Base-by-base conservation (phyloP, 2,888 invertebrate genomes). In the Didymodactylos carnosus region DNA sequence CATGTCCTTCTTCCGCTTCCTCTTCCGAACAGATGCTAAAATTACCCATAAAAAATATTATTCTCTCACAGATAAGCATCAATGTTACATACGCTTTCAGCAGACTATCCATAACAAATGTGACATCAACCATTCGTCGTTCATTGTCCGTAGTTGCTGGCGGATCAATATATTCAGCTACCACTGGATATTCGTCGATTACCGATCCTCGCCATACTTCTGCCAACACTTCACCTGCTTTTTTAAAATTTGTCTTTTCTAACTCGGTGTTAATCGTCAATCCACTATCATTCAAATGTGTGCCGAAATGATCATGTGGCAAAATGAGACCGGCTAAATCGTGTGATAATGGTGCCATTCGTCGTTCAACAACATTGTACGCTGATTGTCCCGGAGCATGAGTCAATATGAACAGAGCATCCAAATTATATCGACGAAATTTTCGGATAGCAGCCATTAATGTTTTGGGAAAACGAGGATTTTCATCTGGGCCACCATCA, bases 191-290 rank as follows among this genome's bases (percentile, higher is more conserved):
- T 11, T 3, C 27, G 76, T 82, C 80, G 69, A 81, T 80, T 1
- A 77, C 72, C 10, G 77, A 73, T 39, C 75, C 46, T 70, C 46
- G 77, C 81, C 82, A 83, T 43, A 81, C 76, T 76, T 81, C 77
- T 40, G 80, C 79, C 35, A 83, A 76, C 14, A 77, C 77, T 70
- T 80, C 76, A 19, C 51, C 51, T 25, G 51, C 51, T 51, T 27
- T 27, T 14, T 25, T 1, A n/a, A 51, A 27, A 51, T 51, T 51
- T 14, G 3, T 3, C 27, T 27, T 25, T 27, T 51, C 51, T n/a
- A 51, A 27, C 3, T 51, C 51, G 16, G 2, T 4, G 27, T 51
- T n/a, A 19, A 25, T 7, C 14, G 51, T 51, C 10, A 10, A 10
- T 10, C 51, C 51, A 19, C 3, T 19, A n/a, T n/a, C 51, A 51